Conservation (phyloP, 1,140 invertebrate genomes). For the Muscidifurax raptorellus region DNA sequence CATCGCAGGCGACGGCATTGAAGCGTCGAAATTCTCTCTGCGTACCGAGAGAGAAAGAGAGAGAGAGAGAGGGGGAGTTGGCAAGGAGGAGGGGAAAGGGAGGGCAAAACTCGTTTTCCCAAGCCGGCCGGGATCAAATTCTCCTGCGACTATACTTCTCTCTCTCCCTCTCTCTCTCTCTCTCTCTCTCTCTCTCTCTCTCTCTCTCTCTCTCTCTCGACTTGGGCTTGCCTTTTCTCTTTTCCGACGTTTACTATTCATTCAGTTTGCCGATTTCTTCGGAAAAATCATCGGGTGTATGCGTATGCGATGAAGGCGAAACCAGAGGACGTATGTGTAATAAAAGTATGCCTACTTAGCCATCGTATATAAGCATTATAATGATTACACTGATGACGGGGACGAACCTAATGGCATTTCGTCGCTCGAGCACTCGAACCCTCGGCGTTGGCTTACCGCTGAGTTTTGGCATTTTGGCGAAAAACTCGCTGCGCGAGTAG, state of each 20-base stretch:
- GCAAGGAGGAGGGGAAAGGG: neutral
- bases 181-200: constrained; percentile 13
- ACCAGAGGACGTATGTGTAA: too few relatives aligned
- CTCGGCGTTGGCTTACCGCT: constrained; percentile 52
- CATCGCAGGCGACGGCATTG: neutral
- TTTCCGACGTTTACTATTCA: neutral
- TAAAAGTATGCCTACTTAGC: too few relatives aligned
- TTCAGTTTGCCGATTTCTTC: neutral
- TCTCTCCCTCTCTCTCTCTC: constrained; percentile 15
- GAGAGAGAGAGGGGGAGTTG: neutral
- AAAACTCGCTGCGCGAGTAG: constrained; percentile 60
- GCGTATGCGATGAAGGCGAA: neutral
- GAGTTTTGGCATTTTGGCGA: constrained; percentile 54
- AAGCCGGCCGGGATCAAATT: constrained; percentile 30
- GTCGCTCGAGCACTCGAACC: constrained; percentile 65
- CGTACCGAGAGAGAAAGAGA: constrained; percentile 17
- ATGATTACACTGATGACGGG: too few relatives aligned
- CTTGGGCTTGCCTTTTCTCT: neutral
- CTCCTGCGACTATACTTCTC: constrained; percentile 35
- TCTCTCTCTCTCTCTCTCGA: neutral
- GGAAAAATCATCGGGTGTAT: constrained; percentile 1
- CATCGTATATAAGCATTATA: too few relatives aligned
- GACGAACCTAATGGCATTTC: constrained; percentile 72
- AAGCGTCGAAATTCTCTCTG: constrained; percentile 18
- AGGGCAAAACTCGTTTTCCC: constrained; percentile 35